A percentile compares a stretch with the other conserved stretches of the same genome.
These are phyloP conservation scores for Emys orbicularis DNA, from an alignment of 2,797 vertebrate genomes.

Conservation along the genomic window DNA sequence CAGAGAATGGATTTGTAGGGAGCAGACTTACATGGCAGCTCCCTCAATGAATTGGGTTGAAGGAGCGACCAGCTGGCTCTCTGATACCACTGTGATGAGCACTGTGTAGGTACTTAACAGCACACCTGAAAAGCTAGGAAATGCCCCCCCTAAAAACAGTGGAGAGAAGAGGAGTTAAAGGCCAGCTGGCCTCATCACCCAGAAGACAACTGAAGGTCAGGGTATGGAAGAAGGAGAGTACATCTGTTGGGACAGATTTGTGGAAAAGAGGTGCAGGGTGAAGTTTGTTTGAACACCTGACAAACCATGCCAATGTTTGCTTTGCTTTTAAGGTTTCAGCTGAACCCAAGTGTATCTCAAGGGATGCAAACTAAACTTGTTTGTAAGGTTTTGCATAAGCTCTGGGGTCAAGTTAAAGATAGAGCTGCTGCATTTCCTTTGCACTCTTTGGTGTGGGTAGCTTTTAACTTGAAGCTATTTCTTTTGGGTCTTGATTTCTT, in stretches of 20 bases:
- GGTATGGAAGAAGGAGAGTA: not conserved
- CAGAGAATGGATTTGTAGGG: not conserved
- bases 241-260: not conserved
- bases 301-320: not conserved
- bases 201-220: not conserved
- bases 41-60: not conserved
- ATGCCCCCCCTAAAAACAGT: not conserved
- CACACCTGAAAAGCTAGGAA: not conserved
- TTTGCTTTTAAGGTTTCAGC: not conserved
- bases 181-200: not conserved
- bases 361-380: not conserved
- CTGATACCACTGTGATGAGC: not conserved
- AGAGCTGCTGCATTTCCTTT: not conserved
- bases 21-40: not conserved
- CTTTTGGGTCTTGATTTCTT: not conserved
- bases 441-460: not conserved
- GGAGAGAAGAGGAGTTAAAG: not conserved
- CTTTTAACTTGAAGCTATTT: not conserved
- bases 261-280: not conserved
- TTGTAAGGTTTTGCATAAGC: not conserved
- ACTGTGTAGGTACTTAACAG: not conserved
- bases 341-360: not conserved
- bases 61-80: not conserved
- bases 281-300: rapidly evolving
- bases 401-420: not conserved